Conservation (phyloP, 2,113 vertebrate species). For the Condylura cristata region DNA sequence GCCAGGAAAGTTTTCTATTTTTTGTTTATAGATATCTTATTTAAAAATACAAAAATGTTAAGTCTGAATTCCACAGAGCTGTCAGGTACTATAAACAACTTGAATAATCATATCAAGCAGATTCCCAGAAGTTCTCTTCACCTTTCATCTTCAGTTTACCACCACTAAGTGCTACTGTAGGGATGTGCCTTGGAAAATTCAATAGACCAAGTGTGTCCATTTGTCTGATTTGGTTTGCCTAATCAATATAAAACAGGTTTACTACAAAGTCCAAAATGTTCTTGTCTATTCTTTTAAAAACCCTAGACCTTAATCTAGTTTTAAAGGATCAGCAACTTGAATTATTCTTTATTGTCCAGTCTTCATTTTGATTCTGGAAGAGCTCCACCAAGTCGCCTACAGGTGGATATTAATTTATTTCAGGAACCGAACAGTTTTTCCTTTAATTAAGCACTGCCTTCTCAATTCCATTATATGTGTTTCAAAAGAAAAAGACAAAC, state of each 20-base stretch:
- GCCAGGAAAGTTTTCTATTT: background rate
- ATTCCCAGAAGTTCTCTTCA: conserved; percentile 49
- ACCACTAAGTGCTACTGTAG: background rate
- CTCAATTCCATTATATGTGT: conserved; percentile 28
- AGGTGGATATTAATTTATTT: conserved; percentile 57
- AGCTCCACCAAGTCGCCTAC: background rate
- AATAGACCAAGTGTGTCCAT: conserved; percentile 52
- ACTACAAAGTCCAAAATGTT: conserved; percentile 35
- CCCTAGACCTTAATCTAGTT: background rate
- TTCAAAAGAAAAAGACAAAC: background rate
- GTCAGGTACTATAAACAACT: background rate
- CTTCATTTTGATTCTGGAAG: conserved; percentile 36
- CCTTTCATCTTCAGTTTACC: background rate
- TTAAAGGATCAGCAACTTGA: background rate
- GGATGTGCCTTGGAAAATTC: background rate
- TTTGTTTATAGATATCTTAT: background rate
- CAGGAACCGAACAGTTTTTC: conserved; percentile 22
- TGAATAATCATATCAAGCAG: background rate
- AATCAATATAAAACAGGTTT: conserved; percentile 70
- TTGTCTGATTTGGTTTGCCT: conserved; percentile 62
- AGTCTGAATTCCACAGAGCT: background rate
- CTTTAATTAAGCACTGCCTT: conserved; percentile 76
- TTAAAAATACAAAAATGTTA: background rate
- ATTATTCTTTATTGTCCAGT: conserved; percentile 29
- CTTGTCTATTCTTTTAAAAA: conserved; percentile 51